Base-by-base conservation (phyloP, 1,140 invertebrate species). In the Neotoxoptera formosana region DNA sequence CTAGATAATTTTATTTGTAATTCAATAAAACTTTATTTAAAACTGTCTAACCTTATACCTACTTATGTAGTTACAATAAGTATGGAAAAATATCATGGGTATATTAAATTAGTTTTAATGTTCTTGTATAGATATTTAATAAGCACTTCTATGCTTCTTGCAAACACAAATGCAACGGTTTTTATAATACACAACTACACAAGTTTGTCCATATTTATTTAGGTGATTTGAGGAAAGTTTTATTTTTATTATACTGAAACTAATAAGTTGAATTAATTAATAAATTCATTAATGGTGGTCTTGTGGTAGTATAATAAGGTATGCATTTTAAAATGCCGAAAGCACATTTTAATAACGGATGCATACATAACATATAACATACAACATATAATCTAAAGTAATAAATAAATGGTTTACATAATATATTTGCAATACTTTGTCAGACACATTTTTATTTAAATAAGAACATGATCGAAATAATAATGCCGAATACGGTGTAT, bases 391-490 rank as follows among this genome's bases (percentile, higher is more conserved):
- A 25, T 56, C 9, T 14, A 56, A 30, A 53, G 2, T 87, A 51
- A 41, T 14, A 34, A 89, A 89, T n/a, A 53, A 56, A 89, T 30
- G 2, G 25, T 47, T 25, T 86, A 47, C 47, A 86, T n/a, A 14
- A 47, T 86, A 30, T 86, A 86, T 47, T 86, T 47, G 11, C 36
- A 47, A 30, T 45, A 86, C 11, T n/a, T 86, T 47, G 14, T 86
- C 30, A 34, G 47, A 89, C 47, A 53, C 9, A 36, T 9, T 89
- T 36, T 41, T 56, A 51, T 56, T 23, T 56, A 34, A 25, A 56
- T 56, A 89, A 41, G 21, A 21, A 89, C 88, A 34, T 53, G 51
- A 89, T 89, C 21, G 4, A 89, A 89, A 89, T 89, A 56, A 89
- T 56, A 89, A 89, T 89, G 21, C 1, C n/a, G 14, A 56, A 14